These are phyloP conservation scores for Oppia nitens DNA, from an alignment of 1,140 invertebrate species.

Conservation along the genomic window DNA sequence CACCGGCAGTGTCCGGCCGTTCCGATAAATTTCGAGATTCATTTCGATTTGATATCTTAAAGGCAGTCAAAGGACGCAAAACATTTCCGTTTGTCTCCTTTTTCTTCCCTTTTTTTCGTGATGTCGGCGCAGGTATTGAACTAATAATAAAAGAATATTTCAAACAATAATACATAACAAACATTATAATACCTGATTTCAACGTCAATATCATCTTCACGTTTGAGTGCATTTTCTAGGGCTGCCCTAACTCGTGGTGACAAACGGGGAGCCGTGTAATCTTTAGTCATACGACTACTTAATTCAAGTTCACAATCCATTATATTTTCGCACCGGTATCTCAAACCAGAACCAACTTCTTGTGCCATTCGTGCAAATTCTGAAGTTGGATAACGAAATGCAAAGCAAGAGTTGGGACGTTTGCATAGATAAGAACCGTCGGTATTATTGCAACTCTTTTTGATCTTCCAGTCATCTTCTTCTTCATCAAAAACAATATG, in stretches of 20 bases:
- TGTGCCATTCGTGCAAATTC: conserved; percentile 48
- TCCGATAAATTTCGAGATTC: background rate
- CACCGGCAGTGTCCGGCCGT: background rate
- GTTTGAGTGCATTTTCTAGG: conserved; percentile 48
- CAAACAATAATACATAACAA: background rate
- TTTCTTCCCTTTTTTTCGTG: background rate
- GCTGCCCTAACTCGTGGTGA: conserved; percentile 52
- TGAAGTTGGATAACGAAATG: conserved; percentile 46
- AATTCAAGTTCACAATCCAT: conserved; percentile 45
- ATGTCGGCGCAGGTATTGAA: background rate
- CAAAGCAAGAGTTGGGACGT: conserved; percentile 44
- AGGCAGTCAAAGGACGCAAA: background rate
- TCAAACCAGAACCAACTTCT: conserved; percentile 36
- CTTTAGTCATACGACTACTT: conserved; percentile 54
- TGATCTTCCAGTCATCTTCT: conserved; percentile 57
- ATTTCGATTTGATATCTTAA: background rate
- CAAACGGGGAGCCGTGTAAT: conserved; percentile 52
- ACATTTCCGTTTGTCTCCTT: background rate
- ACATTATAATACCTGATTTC: conserved; percentile 32
- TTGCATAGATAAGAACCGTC: conserved; percentile 19
- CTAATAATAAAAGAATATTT: background rate
- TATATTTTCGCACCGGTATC: conserved; percentile 30
- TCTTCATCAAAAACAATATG: conserved; percentile 61
- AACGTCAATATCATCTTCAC: conserved; percentile 53
- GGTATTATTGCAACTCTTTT: conserved; percentile 18